Evolutionary conservation across 2,113 vertebrate genomes (phyloP).

Genomic region (Xenus cinereus): DNA sequence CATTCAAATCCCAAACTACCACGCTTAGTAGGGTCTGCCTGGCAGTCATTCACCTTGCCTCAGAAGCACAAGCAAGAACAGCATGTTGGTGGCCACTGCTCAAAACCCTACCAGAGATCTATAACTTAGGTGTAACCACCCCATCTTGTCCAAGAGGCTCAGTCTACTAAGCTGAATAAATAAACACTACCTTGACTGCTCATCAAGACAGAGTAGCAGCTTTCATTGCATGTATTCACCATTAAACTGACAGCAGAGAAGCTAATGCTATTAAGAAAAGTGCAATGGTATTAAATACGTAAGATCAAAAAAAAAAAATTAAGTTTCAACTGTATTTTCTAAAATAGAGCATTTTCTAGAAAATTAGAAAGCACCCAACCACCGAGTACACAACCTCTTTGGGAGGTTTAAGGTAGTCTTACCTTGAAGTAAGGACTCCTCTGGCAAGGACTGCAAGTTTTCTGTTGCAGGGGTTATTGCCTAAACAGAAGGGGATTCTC

Average conservation of each 20-base stretch:
- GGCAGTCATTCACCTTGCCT: not conserved
- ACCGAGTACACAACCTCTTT: not conserved
- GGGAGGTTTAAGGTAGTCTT: not conserved
- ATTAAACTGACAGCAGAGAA: not conserved
- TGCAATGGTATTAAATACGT: not conserved
- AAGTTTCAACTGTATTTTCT: not conserved
- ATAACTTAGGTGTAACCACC: not conserved
- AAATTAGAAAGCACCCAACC: not conserved
- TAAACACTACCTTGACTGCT: not conserved
- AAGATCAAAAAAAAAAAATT: not conserved
- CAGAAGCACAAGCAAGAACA: not conserved
- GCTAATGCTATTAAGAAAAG: not conserved
- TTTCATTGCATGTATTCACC: not conserved
- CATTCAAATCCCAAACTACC: not conserved
- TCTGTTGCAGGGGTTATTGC: not conserved
- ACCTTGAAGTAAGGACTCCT: conserved; percentile 14
- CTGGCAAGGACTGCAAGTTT: not conserved
- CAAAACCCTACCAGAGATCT: not conserved
- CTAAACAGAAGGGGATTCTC: not conserved
- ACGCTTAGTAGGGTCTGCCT: not conserved
- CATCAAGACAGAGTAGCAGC: not conserved
- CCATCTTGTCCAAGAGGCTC: not conserved
- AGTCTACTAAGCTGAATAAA: not conserved
- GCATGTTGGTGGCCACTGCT: not conserved
- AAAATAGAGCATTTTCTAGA: not conserved